Evolutionary conservation across 2,797 vertebrate genomes (phyloP).

Genomic region (Ataeniobius toweri): DNA sequence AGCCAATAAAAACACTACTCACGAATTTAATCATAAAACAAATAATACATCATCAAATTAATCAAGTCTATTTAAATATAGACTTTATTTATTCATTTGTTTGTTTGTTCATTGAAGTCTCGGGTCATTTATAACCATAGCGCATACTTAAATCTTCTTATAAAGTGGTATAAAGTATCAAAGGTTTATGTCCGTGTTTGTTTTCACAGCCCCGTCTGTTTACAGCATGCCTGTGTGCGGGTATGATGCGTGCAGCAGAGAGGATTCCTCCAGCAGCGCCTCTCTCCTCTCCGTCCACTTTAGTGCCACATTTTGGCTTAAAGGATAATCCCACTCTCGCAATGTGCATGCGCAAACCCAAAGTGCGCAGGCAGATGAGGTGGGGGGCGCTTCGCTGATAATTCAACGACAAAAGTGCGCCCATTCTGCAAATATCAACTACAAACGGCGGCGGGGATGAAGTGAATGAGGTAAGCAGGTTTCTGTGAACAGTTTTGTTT

Average conservation of each 20-base stretch:
- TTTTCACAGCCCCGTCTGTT: background rate
- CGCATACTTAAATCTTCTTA: background rate
- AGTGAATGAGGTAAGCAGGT: constrained; percentile 51
- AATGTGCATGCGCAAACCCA: constrained; percentile 73
- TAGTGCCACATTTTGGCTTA: constrained; percentile 66
- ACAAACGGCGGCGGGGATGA: background rate
- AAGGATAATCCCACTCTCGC: constrained; percentile 68
- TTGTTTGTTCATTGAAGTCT: background rate
- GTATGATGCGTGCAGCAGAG: background rate
- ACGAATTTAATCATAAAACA: background rate
- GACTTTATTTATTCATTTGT: background rate
- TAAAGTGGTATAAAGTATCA: background rate
- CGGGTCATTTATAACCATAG: background rate
- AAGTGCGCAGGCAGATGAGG: constrained; percentile 19
- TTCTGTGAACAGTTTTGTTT: background rate
- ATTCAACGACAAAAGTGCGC: constrained; percentile 17
- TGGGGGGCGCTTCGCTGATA: constrained; percentile 13
- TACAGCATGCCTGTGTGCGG: background rate
- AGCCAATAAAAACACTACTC: background rate
- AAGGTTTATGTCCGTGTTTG: background rate
- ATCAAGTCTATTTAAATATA: background rate
- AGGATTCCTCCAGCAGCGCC: constrained; percentile 25
- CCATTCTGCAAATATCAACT: background rate
- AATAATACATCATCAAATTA: background rate
- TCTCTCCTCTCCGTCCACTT: constrained; percentile 13